Percentiles rank a stretch among this genome's conserved stretches.
These are phyloP conservation scores for Eucidaris tribuloides DNA, from an alignment of 35 echinoderm and acorn worm genomes.

Conservation along the genomic window DNA sequence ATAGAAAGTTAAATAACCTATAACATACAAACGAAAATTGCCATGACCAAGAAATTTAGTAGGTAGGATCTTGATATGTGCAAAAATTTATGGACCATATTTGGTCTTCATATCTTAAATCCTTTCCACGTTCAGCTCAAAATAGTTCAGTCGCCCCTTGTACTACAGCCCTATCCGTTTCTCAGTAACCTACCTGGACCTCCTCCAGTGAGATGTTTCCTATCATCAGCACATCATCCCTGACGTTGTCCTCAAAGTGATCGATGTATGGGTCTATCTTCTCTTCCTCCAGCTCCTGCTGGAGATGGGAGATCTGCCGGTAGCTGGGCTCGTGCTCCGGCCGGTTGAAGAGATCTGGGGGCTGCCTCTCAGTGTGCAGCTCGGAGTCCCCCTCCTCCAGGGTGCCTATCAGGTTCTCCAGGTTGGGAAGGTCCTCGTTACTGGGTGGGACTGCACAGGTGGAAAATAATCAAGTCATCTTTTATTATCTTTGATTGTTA, in stretches of 20 bases:
- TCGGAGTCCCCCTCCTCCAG: slow-evolving; percentile 88
- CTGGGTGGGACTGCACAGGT: slow-evolving; percentile 63
- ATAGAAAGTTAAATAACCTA: too few species aligned
- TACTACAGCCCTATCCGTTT: too few species aligned
- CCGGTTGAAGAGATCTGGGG: slow-evolving; percentile 68
- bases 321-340: slow-evolving; percentile 98
- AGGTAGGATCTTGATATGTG: too few species aligned
- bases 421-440: slow-evolving; percentile 75
- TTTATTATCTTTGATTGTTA: too few species aligned
- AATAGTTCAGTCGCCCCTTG: too few species aligned
- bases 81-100: too few species aligned
- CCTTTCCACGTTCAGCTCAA: too few species aligned
- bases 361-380: slow-evolving; percentile 68
- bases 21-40: too few species aligned
- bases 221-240: slow-evolving; percentile 97
- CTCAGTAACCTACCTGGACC: slow-evolving; percentile 96
- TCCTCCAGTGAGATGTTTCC: slow-evolving; percentile 97
- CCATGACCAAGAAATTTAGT: too few species aligned
- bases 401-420: slow-evolving; percentile 74
- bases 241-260: slow-evolving; percentile 85
- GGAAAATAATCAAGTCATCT: too few species aligned
- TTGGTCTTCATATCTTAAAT: too few species aligned
- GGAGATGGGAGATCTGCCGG: slow-evolving; percentile 62
- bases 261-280: slow-evolving; percentile 83
- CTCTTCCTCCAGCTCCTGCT: slow-evolving; percentile 80